Percentiles rank a stretch among this genome's conserved stretches.
These are phyloP conservation scores for Ceramica pisi DNA, from an alignment of 2,888 invertebrate genomes.

Conservation along the genomic window DNA sequence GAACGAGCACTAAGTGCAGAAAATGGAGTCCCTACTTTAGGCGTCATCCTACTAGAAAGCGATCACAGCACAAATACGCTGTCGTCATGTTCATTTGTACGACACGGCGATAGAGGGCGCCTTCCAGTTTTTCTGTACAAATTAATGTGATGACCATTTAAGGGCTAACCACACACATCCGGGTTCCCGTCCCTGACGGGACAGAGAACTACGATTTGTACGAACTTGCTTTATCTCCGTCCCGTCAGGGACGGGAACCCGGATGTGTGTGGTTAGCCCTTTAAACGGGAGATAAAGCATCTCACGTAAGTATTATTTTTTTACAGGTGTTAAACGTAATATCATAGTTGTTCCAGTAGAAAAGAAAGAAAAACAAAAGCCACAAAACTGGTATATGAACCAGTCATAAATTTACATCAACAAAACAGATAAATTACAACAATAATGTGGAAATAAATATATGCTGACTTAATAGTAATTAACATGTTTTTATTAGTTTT, in stretches of 20 bases:
- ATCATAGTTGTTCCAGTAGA: constrained; percentile 79
- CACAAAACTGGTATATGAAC: neutral
- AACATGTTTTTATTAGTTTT: constrained; percentile 25
- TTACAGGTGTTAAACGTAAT: constrained; percentile 69
- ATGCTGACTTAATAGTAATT: constrained; percentile 24
- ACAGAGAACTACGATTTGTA: no score
- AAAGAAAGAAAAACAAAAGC: constrained; percentile 64
- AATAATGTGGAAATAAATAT: constrained; percentile 42
- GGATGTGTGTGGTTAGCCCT: no score
- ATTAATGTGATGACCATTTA: no score
- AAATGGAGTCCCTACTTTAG: no score
- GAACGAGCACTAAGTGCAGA: no score
- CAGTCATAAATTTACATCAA: constrained; percentile 39
- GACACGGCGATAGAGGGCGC: neutral
- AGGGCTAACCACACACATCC: no score
- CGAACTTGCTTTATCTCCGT: no score
- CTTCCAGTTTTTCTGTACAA: neutral
- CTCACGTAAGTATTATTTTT: constrained; percentile 36
- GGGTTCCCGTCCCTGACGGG: no score
- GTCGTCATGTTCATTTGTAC: neutral
- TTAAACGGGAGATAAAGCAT: neutral
- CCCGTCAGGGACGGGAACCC: no score
- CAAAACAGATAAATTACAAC: constrained; percentile 28
- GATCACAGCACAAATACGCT: neutral
- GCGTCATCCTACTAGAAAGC: neutral